A percentile compares a stretch with the other conserved stretches of the same genome.
These are phyloP conservation scores for Pandion haliaetus DNA, from an alignment of 2,113 vertebrate species.

Conservation along the genomic window DNA sequence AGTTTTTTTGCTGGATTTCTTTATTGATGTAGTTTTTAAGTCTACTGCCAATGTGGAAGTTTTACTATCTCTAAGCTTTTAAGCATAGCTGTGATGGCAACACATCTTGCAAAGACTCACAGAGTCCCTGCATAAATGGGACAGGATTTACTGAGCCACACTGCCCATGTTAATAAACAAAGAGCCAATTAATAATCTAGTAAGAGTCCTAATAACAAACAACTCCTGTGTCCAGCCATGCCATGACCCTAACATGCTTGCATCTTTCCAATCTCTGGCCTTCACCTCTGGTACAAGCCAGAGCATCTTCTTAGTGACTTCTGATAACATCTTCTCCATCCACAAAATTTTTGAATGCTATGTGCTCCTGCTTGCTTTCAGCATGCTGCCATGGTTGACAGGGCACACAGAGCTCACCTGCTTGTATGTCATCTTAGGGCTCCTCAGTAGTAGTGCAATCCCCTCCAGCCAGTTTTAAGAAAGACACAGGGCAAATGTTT, in stretches of 20 bases:
- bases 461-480: not conserved
- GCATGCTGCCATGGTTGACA: not conserved
- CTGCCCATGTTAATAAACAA: not conserved
- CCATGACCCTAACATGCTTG: fast-evolving
- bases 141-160: not conserved
- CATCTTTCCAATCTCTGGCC: not conserved
- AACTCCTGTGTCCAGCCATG: not conserved
- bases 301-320: not conserved
- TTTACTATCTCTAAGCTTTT: not conserved
- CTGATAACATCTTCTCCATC: not conserved
- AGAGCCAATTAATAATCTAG: not conserved
- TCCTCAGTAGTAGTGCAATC: not conserved
- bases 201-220: not conserved
- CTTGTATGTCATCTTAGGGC: not conserved
- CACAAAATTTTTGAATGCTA: not conserved
- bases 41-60: not conserved
- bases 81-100: not conserved
- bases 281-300: not conserved
- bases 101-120: not conserved
- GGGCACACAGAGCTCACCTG: not conserved
- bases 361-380: not conserved
- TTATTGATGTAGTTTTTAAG: not conserved
- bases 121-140: not conserved
- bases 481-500: not conserved
- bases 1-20: not conserved